Evolutionary conservation across 2,888 invertebrate genomes (phyloP), one percentile per base, ranked within the genome.

Genomic region (Mantis religiosa): DNA sequence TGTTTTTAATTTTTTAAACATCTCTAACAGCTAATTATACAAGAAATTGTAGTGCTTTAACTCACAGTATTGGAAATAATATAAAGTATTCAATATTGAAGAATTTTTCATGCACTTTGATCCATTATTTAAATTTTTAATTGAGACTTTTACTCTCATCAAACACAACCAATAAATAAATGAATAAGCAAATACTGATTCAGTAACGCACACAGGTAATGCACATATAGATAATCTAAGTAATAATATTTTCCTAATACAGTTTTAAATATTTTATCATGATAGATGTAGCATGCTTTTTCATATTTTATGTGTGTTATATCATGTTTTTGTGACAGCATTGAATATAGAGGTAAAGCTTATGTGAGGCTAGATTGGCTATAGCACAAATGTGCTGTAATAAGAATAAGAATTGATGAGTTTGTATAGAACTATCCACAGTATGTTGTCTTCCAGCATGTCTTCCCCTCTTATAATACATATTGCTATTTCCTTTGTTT

Each of bases 361-460:
- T 71, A 71, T 71, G 20, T 71, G 54, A 71, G 54, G 54, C 54
- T 71, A 71, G 25, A 71, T 20, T 25, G 25, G 54, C 25, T 71
- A 71, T 71, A 71, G 54, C 54, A 71, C 54, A 20, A 71, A 71
- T 71, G 25, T 71, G 25, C 54, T 71, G 54, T 3, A 20, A 20
- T 71, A 20, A n/a, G n/a, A n/a, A 71, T 15, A 25, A 71, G 54
- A 71, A 25, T 20, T 71, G 25, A 71, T 71, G 54, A 20, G 54
- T 71, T 71, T 71, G 54, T 71, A 71, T 71, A 41, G 41, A 71
- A 71, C 54, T 71, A 71, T 71, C 25, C 54, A 71, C 20, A 71
- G 20, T 71, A 71, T 71, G 54, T 87, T 87, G 87, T 87, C 87
- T 87, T 87, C 87, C 87, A 87, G 28, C 34, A 34, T 34, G 82